Conservation (phyloP, 2,113 vertebrate genomes). For the Phalacrocorax aristotelis region DNA sequence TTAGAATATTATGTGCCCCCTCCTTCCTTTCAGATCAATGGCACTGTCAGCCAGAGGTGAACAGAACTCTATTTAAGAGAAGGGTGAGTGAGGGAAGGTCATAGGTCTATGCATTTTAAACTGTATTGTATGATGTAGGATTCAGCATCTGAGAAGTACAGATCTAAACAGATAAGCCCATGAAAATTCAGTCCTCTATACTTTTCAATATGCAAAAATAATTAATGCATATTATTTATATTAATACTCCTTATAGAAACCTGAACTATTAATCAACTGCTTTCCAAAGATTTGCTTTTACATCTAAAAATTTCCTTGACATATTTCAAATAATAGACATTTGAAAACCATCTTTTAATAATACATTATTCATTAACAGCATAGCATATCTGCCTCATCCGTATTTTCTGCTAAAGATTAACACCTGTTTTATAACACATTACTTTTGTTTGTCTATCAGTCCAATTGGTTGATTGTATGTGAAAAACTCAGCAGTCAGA, state of each 20-base stretch:
- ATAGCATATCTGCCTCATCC: neutral
- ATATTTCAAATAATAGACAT: neutral
- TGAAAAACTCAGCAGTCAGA: conserved; percentile 24
- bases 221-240: neutral
- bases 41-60: neutral
- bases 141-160: neutral
- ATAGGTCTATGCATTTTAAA: neutral
- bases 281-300: neutral
- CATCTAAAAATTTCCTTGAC: neutral
- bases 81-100: neutral
- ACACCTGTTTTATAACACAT: neutral
- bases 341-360: neutral
- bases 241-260: neutral
- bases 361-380: neutral
- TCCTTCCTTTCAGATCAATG: neutral
- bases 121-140: neutral
- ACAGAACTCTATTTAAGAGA: neutral
- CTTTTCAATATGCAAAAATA: neutral
- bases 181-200: neutral
- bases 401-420: neutral
- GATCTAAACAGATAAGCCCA: neutral
- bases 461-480: neutral
- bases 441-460: neutral
- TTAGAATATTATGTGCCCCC: neutral
- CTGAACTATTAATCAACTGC: neutral